These are phyloP conservation scores for Gryllus bimaculatus DNA, from an alignment of 1,140 invertebrate genomes.

Conservation along the genomic window DNA sequence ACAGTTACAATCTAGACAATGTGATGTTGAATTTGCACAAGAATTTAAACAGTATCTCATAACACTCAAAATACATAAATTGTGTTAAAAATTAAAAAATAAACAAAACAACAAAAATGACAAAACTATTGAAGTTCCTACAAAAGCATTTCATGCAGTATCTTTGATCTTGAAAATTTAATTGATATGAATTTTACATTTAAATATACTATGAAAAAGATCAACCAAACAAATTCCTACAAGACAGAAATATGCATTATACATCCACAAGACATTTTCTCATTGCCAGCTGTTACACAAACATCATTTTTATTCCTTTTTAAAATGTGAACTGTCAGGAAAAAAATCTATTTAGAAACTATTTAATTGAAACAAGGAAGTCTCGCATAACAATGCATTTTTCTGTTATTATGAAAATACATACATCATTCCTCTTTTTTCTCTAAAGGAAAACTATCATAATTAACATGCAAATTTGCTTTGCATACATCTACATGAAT, in stretches of 20 bases:
- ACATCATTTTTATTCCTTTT: too few relatives aligned
- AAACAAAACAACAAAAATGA: background rate
- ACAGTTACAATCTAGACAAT: background rate
- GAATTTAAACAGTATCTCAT: background rate
- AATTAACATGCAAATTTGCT: slow-evolving; percentile 23
- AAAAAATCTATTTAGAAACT: too few relatives aligned
- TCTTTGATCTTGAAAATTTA: slow-evolving; percentile 4
- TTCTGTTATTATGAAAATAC: too few relatives aligned
- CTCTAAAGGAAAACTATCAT: slow-evolving; percentile 7
- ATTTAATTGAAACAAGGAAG: too few relatives aligned
- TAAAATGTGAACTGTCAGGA: background rate
- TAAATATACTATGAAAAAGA: slow-evolving; percentile 25
- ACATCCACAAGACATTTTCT: too few relatives aligned
- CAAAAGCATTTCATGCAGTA: slow-evolving; percentile 19
- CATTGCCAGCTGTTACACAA: too few relatives aligned
- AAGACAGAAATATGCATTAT: slow-evolving; percentile 21
- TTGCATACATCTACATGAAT: slow-evolving; percentile 22
- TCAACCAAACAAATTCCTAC: slow-evolving; percentile 27
- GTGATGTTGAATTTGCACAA: background rate
- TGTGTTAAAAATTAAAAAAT: too few relatives aligned
- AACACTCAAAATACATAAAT: too few relatives aligned
- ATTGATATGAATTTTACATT: too few relatives aligned
- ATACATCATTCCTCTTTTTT: too few relatives aligned
- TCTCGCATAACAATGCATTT: too few relatives aligned
- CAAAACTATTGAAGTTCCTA: background rate